Evolutionary conservation across 1,140 invertebrate genomes (phyloP).

Genomic region (Heliconius nattereri): DNA sequence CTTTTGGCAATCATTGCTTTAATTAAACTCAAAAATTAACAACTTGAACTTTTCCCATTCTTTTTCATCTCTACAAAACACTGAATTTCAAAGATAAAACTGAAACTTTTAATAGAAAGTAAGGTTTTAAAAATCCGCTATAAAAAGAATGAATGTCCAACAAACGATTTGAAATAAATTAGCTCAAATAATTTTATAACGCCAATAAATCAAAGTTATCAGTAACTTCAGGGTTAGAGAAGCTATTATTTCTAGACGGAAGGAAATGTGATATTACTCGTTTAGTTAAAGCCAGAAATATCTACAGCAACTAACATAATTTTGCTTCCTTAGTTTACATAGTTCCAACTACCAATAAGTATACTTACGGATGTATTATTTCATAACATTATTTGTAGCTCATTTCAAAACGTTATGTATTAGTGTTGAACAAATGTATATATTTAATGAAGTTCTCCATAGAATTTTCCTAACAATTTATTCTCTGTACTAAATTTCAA

Average conservation of each 20-base stretch:
- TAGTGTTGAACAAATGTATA: too few relatives aligned
- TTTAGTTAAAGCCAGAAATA: not conserved
- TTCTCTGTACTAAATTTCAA: too few relatives aligned
- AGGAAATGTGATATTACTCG: conserved; percentile 1
- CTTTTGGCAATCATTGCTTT: conserved; percentile 21
- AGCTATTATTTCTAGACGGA: not conserved
- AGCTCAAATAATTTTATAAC: conserved; percentile 8
- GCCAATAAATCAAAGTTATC: conserved; percentile 12
- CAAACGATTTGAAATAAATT: conserved; percentile 11
- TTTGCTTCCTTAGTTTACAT: not conserved
- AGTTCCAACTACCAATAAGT: not conserved
- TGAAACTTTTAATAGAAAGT: conserved; percentile 1
- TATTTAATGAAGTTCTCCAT: not conserved
- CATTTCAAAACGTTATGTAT: too few relatives aligned
- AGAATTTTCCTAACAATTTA: not conserved
- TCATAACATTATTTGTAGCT: too few relatives aligned
- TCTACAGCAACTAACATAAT: not conserved
- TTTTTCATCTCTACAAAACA: conserved; percentile 23
- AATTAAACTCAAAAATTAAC: conserved; percentile 28
- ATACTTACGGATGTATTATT: not conserved
- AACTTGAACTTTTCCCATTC: conserved; percentile 24
- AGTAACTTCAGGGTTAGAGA: not conserved
- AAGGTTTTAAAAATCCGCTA: not conserved
- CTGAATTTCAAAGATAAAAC: conserved; percentile 20
- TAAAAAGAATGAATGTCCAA: not conserved